Base-by-base conservation (phyloP, 2,113 vertebrate species). In the Callocephalon fimbriatum region DNA sequence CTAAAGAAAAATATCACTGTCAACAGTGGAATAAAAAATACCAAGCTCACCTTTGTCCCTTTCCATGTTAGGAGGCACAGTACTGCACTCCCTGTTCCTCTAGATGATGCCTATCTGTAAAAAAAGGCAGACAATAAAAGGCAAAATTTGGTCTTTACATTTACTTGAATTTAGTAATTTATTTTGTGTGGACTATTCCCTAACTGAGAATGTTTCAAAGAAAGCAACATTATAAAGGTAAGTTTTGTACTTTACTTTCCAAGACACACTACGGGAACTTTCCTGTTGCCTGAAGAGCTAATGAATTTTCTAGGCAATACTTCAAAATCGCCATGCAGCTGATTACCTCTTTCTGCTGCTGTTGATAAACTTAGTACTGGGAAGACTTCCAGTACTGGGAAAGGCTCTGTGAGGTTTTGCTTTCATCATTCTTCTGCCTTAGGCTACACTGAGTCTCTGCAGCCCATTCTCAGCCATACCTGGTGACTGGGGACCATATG, bases 401-500 rank as follows among this genome's bases (percentile, higher is more conserved):
- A 72, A 56, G 61, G 5, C 62, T 76, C 71, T 65, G 63, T 0
- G 3, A 79, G 58, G 37, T 21, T 79, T 21, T 79, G 44, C 26
- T 88, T 12, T 76, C 8, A 1, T 48, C 21, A 10, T 65, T 79
- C 35, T 45, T 61, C 71, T 82, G 66, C 86, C 42, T 61, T 29
- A 32, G 44, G 53, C 44, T 59, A 35, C 0, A 1, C 26, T 86
- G 47, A 42, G 35, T 27, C 23, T 45, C 65, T 75, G 42, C 50
- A 85, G 44, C 32, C 38, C 9, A 2, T 20, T 48, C 61, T 31
- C 66, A 47, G 31, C n/a, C 40, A 35, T 18, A 31, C 31, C 21
- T 0, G 3, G 20, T 70, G 56, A 54, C 32, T 6, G 3, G 47
- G 51, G 59, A 70, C 14, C 0, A 0, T 20, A 4, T 6, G 12